Evolutionary conservation across 2,113 vertebrate genomes (phyloP).

Genomic region (Pan paniscus): DNA sequence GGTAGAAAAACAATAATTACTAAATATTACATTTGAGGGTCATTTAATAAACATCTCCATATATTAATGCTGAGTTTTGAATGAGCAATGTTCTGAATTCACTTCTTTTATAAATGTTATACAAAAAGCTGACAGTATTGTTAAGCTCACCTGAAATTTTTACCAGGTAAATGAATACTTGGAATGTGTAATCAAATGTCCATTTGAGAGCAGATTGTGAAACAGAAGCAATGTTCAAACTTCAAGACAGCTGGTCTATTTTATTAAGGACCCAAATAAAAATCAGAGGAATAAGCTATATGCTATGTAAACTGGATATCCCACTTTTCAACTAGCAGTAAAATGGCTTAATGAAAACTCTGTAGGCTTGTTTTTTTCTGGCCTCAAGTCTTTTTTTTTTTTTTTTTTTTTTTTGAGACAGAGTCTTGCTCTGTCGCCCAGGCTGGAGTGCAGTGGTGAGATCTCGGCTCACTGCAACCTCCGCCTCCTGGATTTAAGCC

Average conservation of each 20-base stretch:
- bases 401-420: neutral
- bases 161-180: conserved; percentile 3
- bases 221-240: neutral
- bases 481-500: too few relatives aligned
- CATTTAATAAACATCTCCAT: neutral
- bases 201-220: neutral
- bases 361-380: neutral
- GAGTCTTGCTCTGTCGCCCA: too few relatives aligned
- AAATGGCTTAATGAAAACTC: neutral
- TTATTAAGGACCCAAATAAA: neutral
- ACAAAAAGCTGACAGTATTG: neutral
- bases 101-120: neutral
- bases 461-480: too few relatives aligned
- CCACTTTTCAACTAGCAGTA: neutral
- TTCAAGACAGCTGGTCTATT: neutral
- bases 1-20: neutral
- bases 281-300: neutral
- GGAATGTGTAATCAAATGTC: neutral
- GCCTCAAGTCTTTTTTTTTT: neutral
- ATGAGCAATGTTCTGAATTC: neutral
- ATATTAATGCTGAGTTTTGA: neutral
- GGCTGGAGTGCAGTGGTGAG: too few relatives aligned
- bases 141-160: neutral
- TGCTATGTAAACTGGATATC: neutral
- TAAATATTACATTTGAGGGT: neutral